Evolutionary conservation across 2,888 invertebrate species (phyloP).

Genomic region (Dasypogon diadema): DNA sequence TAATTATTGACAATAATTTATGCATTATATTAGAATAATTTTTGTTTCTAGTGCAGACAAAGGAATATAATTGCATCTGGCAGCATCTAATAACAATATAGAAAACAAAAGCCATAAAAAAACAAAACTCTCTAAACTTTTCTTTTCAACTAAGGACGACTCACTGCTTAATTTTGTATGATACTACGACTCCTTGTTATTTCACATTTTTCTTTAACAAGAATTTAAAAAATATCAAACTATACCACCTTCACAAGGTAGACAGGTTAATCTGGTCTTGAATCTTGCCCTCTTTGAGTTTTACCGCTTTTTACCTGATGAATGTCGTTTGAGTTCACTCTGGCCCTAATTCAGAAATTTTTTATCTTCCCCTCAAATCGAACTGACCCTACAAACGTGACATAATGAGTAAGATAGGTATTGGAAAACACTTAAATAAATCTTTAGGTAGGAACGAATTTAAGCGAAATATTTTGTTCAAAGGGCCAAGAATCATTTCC

Average conservation of each 20-base stretch:
- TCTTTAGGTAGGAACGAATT: not conserved
- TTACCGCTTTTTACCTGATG: slow-evolving; percentile 26
- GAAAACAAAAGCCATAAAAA: too few species aligned
- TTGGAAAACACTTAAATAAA: slow-evolving; percentile 7
- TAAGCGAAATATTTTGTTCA: not conserved
- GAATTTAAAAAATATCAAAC: not conserved
- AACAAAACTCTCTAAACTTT: too few species aligned
- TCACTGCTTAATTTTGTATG: too few species aligned
- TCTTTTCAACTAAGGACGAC: too few species aligned
- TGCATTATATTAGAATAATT: too few species aligned
- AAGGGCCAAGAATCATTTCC: not conserved
- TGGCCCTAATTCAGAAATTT: not conserved
- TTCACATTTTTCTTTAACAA: too few species aligned
- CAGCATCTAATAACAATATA: too few species aligned
- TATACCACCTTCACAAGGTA: slow-evolving; percentile 5
- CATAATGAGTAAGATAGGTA: not conserved
- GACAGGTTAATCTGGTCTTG: slow-evolving; percentile 20
- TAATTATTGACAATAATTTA: too few species aligned
- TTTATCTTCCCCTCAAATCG: not conserved
- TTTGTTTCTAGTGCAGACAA: too few species aligned
- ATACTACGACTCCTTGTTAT: too few species aligned
- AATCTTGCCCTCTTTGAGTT: slow-evolving; percentile 16
- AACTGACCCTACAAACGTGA: slow-evolving; percentile 7
- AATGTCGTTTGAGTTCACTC: not conserved
- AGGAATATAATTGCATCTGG: too few species aligned